Percentiles rank a stretch among this genome's conserved stretches.
phyloP scores from a whole-genome alignment of 1,140 invertebrate species.

The Pissodes strobi region DNA sequence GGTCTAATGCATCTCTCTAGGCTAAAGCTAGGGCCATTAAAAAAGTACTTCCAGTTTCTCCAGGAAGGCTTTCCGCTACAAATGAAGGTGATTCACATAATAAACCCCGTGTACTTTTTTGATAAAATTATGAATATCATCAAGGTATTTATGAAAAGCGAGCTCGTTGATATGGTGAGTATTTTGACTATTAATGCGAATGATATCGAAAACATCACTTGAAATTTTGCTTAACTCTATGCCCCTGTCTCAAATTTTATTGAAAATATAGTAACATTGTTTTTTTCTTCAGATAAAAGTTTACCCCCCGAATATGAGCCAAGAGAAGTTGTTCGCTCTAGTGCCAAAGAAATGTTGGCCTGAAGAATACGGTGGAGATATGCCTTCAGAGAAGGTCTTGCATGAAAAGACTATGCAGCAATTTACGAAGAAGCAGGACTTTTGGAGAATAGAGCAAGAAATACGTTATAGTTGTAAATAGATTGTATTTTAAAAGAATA shows the following conservation, averaged over 20 bases:
- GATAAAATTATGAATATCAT: slow-evolving; percentile 66
- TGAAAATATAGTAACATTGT: too few relatives aligned
- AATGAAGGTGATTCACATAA: slow-evolving; percentile 65
- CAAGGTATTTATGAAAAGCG: slow-evolving; percentile 68
- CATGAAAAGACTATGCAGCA: slow-evolving; percentile 43
- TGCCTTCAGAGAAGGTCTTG: slow-evolving; percentile 53
- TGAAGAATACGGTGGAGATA: slow-evolving; percentile 58
- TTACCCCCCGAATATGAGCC: slow-evolving; percentile 52
- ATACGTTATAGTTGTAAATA: slow-evolving; percentile 7
- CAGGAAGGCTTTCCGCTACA: slow-evolving; percentile 66
- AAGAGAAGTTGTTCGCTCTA: slow-evolving; percentile 55
- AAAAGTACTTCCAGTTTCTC: slow-evolving; percentile 57
- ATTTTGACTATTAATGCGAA: too few relatives aligned
- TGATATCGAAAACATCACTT: too few relatives aligned
- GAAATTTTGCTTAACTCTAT: too few relatives aligned
- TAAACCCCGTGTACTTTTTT: slow-evolving; percentile 67
- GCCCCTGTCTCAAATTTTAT: too few relatives aligned
- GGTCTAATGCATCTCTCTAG: slow-evolving; percentile 63
- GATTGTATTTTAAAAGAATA: too few relatives aligned
- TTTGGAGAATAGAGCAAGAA: slow-evolving; percentile 37
- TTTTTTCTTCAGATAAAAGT: slow-evolving; percentile 57
- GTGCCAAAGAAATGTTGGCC: slow-evolving; percentile 58
- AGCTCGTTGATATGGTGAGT: slow-evolving; percentile 65
- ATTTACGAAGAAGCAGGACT: slow-evolving; percentile 33
- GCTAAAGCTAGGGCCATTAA: slow-evolving; percentile 56